Evolutionary conservation across 2,888 invertebrate species (phyloP).

Genomic region (Merodon equestris): DNA sequence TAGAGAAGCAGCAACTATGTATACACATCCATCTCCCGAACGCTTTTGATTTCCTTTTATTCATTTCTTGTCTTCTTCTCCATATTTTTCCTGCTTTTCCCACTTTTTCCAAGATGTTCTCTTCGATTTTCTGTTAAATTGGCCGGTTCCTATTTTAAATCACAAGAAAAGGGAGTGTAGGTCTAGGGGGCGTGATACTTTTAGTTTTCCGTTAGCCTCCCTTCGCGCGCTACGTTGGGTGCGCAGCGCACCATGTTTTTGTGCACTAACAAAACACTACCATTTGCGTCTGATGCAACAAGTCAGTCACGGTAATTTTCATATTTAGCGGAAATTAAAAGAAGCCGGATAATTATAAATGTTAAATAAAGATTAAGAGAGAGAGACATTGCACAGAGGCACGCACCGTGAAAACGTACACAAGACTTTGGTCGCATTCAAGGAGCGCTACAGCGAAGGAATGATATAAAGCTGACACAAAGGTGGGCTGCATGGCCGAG

Average conservation of each 20-base stretch:
- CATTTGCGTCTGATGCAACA: constrained; percentile 59
- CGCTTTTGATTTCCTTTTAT: no score
- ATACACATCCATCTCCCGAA: constrained; percentile 49
- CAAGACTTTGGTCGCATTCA: no score
- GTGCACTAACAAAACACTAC: no score
- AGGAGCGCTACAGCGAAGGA: no score
- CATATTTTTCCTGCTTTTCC: no score
- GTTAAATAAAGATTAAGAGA: constrained; percentile 66
- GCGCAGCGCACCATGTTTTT: no score
- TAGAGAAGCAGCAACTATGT: constrained; percentile 28
- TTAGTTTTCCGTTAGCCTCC: constrained; percentile 42
- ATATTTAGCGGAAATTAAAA: constrained; percentile 68
- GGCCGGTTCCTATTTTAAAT: constrained; percentile 66
- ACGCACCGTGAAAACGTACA: constrained; percentile 62
- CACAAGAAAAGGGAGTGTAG: constrained; percentile 20
- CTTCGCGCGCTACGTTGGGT: no score
- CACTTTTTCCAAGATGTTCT: no score
- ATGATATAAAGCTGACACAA: no score
- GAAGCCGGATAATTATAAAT: constrained; percentile 69
- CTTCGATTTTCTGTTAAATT: constrained; percentile 68
- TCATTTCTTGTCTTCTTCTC: no score
- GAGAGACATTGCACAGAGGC: constrained; percentile 56
- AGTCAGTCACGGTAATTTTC: constrained; percentile 69
- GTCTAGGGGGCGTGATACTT: constrained; percentile 13
- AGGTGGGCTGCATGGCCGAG: no score